Base-by-base conservation (phyloP, 2,888 invertebrate species). In the Apotomis turbidana region DNA sequence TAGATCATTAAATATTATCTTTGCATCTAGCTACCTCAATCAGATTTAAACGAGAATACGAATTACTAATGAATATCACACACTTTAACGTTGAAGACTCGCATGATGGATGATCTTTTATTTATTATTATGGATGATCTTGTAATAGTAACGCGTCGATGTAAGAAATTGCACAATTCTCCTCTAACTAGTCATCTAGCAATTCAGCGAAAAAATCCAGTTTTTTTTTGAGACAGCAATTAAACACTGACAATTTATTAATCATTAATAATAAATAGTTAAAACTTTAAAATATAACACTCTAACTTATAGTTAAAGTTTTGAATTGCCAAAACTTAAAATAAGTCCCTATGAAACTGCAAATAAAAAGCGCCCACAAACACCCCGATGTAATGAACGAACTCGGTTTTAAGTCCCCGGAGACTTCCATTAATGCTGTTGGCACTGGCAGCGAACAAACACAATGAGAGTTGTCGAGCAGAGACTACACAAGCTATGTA, bases 261-360 rank as follows among this genome's bases (percentile, higher is more conserved):
- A 71, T 59, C 52, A 51, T 72, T 85, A 86, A 83, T 85, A 91
- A 92, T 91, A 91, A 92, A 92, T 92, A 91, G 83, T 87, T 80
- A 83, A 83, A 86, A 83, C 80, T 85, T 86, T 84, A 86, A 87
- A 89, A 90, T 85, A 88, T 83, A 90, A 88, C 87, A 86, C 88
- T 90, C 88, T 91, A 93, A 93, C 93, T 93, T 92, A 93, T 93
- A 92, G 91, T 93, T 91, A 92, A 90, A 93, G 93, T 93, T 93
- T 93, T 93, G 93, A 88, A 88, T 87, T 77, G 86, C 86, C 93
- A 93, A 93, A 93, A 93, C 93, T 89, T 90, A 93, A 91, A 93
- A 93, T 93, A 93, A 93, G 93, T 91, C 84, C 81, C 83, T 87
- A 87, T 83, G 86, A 87, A 89, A 88, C 87, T 82, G 85, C 84